These are phyloP conservation scores for Pectinophora gossypiella DNA, from an alignment of 1,140 invertebrate species.

Conservation along the genomic window DNA sequence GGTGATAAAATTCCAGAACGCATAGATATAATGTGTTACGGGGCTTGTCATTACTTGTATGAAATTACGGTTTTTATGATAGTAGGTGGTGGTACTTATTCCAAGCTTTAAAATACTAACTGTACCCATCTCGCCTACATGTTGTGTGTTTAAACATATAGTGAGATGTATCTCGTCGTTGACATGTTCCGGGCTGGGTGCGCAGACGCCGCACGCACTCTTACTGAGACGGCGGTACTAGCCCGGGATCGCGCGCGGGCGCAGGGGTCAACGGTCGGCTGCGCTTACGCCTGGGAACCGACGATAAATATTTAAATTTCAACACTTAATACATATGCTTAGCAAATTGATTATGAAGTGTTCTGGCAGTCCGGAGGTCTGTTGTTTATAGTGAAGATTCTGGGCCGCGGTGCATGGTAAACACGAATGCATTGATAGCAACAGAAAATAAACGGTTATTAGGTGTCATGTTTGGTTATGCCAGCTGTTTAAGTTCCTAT, in stretches of 20 bases:
- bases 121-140: too few relatives aligned
- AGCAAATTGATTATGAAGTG: conserved; percentile 67
- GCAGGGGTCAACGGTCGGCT: conserved; percentile 68
- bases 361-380: conserved; percentile 32
- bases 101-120: too few relatives aligned
- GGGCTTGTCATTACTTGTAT: too few relatives aligned
- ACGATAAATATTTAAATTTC: conserved; percentile 73
- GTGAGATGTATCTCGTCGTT: neutral
- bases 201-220: conserved; percentile 52
- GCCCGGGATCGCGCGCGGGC: too few relatives aligned
- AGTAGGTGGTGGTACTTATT: too few relatives aligned
- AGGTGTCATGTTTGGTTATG: neutral
- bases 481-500: neutral
- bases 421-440: neutral
- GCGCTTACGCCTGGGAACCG: conserved; percentile 58
- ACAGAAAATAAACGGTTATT: neutral
- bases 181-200: conserved; percentile 13
- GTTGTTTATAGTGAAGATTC: conserved; percentile 52
- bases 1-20: too few relatives aligned
- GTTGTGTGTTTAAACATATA: too few relatives aligned
- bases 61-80: too few relatives aligned
- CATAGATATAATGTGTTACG: too few relatives aligned
- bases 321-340: conserved; percentile 72
- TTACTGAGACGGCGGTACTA: conserved; percentile 26
- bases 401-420: conserved; percentile 22